Evolutionary conservation across 2,113 vertebrate genomes (phyloP).

Genomic region (Megaceryle maxima): DNA sequence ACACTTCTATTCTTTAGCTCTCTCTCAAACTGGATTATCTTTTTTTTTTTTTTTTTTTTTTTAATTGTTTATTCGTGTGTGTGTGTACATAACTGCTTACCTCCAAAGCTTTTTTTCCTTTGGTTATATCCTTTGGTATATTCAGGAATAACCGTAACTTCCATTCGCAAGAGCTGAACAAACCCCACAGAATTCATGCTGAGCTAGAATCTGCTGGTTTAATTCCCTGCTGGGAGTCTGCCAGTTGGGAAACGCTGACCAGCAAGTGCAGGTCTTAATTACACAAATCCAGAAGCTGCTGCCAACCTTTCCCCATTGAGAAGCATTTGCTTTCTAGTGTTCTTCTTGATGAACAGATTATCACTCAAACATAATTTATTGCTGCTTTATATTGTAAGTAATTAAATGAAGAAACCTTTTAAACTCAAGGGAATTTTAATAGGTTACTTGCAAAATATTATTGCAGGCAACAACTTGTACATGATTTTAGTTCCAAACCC

Average conservation of each 20-base stretch:
- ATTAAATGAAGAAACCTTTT: slow-evolving; percentile 80
- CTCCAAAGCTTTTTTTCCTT: neutral
- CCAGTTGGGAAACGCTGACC: slow-evolving; percentile 64
- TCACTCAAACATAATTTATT: slow-evolving; percentile 71
- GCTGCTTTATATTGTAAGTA: slow-evolving; percentile 69
- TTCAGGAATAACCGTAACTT: slow-evolving; percentile 34
- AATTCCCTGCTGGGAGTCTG: slow-evolving; percentile 55
- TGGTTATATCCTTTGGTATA: neutral
- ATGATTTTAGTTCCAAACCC: slow-evolving; percentile 85
- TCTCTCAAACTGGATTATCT: neutral
- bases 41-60: neutral
- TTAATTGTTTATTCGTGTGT: neutral
- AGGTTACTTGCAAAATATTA: slow-evolving; percentile 96
- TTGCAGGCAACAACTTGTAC: slow-evolving; percentile 93
- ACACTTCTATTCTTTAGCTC: neutral
- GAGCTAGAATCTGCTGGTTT: slow-evolving; percentile 60
- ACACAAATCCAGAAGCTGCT: slow-evolving; percentile 57
- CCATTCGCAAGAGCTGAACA: slow-evolving; percentile 37
- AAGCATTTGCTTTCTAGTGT: slow-evolving; percentile 67
- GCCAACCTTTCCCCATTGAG: slow-evolving; percentile 65
- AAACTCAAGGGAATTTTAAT: slow-evolving; percentile 86
- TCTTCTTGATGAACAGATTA: slow-evolving; percentile 62
- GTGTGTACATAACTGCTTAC: neutral
- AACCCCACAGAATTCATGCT: slow-evolving; percentile 46
- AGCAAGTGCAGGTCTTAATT: slow-evolving; percentile 57